Evolutionary conservation across 2,888 invertebrate genomes (phyloP), one percentile per base, ranked within the genome.

Genomic region (Noctuana brunneofusca): DNA sequence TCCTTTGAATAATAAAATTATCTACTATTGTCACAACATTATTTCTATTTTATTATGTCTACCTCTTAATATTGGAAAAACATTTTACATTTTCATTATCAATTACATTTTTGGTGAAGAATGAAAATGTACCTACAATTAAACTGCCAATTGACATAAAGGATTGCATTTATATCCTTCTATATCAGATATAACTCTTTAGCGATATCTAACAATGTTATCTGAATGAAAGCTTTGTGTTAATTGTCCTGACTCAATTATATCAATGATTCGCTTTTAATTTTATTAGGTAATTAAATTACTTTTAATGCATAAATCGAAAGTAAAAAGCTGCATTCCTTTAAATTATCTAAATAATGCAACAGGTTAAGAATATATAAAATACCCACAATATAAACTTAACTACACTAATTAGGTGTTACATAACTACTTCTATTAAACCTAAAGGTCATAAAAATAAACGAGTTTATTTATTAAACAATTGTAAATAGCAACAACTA

Each of bases 401-500:
- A 56, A 56, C 48, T 63, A 43, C 43, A 49, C 18, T 60, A 54
- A 62, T 62, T 55, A 56, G 20, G 22, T 41, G 41, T 56, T 63
- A 56, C 22, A 52, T 63, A 43, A 43, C 43, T 56, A 63, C 22
- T 50, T 24, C 20, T 50, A 56, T 56, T 63, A 32, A 63, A 56
- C 50, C 63, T 63, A 63, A 56, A 62, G 62, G 62, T 50, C 62
- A 62, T 62, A 62, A 62, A 62, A 63, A 63, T 63, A 63, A 63
- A 63, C 63, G 50, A 63, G 63, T 63, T 56, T 50, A 56, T 63
- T 54, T 49, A 62, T 24, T 71, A 80, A 87, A 88, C 86, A 87
- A 86, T 80, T 87, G 86, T 87, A 88, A 88, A 88, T 87, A 88
- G 84, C 84, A 87, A 89, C 87, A 87, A 87, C 80, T 83, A 81